Conservation (phyloP, 2,113 vertebrate genomes). For the Sciurus niger region DNA sequence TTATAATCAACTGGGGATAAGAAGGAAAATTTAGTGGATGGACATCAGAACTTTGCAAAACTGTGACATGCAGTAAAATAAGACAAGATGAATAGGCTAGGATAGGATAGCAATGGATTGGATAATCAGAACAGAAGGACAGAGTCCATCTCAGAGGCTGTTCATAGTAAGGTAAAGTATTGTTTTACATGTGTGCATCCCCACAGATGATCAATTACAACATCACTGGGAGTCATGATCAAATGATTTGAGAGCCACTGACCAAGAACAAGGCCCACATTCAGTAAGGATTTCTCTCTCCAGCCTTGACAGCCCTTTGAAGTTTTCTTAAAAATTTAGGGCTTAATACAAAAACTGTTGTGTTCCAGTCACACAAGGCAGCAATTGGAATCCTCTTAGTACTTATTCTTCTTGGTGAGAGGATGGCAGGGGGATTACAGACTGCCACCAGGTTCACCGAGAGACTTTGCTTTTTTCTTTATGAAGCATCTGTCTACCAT, state of each 20-base stretch:
- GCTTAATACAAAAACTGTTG: not conserved
- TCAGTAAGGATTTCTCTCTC: not conserved
- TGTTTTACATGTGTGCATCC: fast-evolving
- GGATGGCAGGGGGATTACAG: fast-evolving
- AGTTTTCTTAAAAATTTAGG: conserved; percentile 4
- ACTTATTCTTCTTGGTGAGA: not conserved
- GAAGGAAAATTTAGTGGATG: not conserved
- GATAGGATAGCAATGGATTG: not conserved
- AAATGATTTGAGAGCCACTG: not conserved
- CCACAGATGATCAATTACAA: not conserved
- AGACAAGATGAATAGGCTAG: not conserved
- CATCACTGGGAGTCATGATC: not conserved
- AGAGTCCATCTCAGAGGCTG: not conserved
- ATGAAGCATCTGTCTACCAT: not conserved
- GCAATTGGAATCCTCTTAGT: not conserved
- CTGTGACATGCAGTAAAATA: not conserved
- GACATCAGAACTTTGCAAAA: not conserved
- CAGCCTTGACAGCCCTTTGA: not conserved
- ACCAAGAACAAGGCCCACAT: not conserved
- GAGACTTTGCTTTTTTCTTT: not conserved
- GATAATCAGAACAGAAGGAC: not conserved
- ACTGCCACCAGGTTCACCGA: not conserved
- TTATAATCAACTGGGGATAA: not conserved
- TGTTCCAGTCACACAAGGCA: no score
- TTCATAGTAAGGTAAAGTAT: not conserved